Base-by-base conservation (phyloP, 1,140 invertebrate species). In the Muscidifurax raptorellus region DNA sequence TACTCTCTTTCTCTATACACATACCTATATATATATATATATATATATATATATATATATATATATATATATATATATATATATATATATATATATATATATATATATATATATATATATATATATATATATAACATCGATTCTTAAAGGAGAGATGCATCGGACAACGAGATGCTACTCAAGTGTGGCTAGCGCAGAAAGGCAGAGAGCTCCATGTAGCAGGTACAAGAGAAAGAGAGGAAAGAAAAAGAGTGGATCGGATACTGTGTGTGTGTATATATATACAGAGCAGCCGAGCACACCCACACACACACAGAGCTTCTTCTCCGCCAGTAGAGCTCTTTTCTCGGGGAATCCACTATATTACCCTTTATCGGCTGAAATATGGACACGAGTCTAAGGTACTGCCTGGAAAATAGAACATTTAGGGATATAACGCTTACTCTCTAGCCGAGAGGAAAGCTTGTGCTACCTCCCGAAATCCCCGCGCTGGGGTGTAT, bases 331-430 rank as follows among this genome's bases (percentile, higher is more conserved):
- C 82, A 86, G 80, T 40, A 59, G 18, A 59, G 52, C 52, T 59
- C 52, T n/a, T 59, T 18, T n/a, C 82, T 78, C 71, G 30, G 66
- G 85, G 84, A 87, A 87, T 89, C 86, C 86, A 87, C 85, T 89
- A 88, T 86, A 88, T 89, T 89, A 90, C 86, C 85, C 87, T 90
- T 91, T 91, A 91, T 91, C 90, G 87, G 84, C 30, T 88, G 87
- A 89, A 89, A 90, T 89, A 90, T 89, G 88, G 87, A 89, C 86
- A 87, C 64, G 82, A 84, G 79, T 83, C 25, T 88, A 89, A 89
- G 85, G 64, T 87, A 88, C n/a, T 84, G 83, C 40, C 69, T 87
- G 89, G 82, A 87, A 88, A 89, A 90, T 90, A 86, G 87, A 87
- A 87, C 87, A 86, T 86, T 88, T 85, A 86, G 30, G 82, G 82